Percentiles rank a stretch among this genome's conserved stretches.
Conservation (phyloP, 2,888 invertebrate species). For the Cecidostiba fungosa region DNA sequence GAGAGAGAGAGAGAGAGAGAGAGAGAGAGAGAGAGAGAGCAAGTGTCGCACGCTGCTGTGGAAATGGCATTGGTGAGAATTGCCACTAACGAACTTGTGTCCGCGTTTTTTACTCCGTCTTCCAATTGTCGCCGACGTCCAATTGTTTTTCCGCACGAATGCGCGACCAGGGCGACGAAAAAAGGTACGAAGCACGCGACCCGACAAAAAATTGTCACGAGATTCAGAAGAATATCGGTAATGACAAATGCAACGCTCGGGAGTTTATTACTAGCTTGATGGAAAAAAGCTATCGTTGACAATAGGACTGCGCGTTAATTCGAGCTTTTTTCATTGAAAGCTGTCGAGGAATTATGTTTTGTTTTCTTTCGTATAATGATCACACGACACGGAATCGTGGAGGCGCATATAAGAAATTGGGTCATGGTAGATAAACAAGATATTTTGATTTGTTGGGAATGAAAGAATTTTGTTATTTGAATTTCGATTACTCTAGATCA, state of each 20-base stretch:
- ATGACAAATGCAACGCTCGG: neutral
- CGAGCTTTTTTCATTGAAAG: neutral
- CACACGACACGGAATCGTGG: slow-evolving; percentile 21
- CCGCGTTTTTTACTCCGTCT: slow-evolving; percentile 15
- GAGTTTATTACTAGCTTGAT: neutral
- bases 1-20: no score
- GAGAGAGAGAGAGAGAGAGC: neutral
- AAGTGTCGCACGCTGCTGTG: neutral
- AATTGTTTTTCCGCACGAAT: slow-evolving; percentile 57
- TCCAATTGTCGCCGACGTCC: slow-evolving; percentile 43
- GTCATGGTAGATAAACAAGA: slow-evolving; percentile 28
- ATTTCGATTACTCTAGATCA: neutral
- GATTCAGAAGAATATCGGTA: slow-evolving; percentile 9
- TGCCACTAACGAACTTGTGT: slow-evolving; percentile 58
- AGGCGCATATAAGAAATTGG: slow-evolving; percentile 1
- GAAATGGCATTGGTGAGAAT: slow-evolving; percentile 54
- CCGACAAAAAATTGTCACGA: neutral
- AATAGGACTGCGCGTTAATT: neutral
- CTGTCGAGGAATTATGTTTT: neutral
- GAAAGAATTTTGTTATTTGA: neutral
- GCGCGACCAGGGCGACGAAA: slow-evolving; percentile 11
- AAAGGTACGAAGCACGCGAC: slow-evolving; percentile 16
- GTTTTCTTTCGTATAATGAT: slow-evolving; percentile 7
- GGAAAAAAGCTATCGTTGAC: neutral
- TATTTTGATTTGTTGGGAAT: neutral